A percentile compares a stretch with the other conserved stretches of the same genome.
phyloP scores from a whole-genome alignment of 1,140 invertebrate species.

The Solenopsis fugax region DNA sequence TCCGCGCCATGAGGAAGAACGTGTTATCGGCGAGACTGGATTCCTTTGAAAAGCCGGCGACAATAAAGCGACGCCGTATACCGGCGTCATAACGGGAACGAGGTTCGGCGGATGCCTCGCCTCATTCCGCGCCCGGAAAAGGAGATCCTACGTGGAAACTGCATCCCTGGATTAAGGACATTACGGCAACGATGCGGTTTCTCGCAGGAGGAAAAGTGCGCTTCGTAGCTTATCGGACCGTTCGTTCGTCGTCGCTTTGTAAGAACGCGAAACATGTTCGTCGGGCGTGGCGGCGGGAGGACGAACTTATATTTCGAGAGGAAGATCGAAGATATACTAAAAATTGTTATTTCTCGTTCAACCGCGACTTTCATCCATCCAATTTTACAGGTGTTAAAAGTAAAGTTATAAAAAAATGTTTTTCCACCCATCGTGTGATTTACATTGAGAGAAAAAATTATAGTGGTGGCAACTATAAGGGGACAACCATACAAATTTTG shows the following conservation, averaged over 20 bases:
- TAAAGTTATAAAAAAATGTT: neutral
- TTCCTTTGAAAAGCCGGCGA: constrained; percentile 74
- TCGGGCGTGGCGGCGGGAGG: neutral
- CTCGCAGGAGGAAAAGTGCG: constrained; percentile 34
- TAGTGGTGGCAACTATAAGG: no score
- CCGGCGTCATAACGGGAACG: constrained; percentile 67
- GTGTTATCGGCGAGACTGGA: constrained; percentile 71
- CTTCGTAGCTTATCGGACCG: constrained; percentile 68
- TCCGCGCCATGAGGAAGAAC: constrained; percentile 28
- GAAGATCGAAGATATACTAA: neutral
- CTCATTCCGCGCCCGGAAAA: constrained; percentile 63
- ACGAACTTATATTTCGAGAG: constrained; percentile 7
- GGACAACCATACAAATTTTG: no score
- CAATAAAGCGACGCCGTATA: constrained; percentile 72
- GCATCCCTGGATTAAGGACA: constrained; percentile 68
- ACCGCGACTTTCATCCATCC: neutral
- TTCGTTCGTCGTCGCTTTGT: constrained; percentile 64
- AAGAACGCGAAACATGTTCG: constrained; percentile 13
- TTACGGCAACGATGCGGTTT: constrained; percentile 52
- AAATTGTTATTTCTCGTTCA: constrained; percentile 3
- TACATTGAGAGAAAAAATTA: no score
- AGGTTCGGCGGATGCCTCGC: constrained; percentile 63
- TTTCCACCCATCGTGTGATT: neutral
- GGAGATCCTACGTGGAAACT: constrained; percentile 63
- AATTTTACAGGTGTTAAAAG: neutral